Evolutionary conservation across 2,888 invertebrate species (phyloP).

Genomic region (Latrodectus elegans): DNA sequence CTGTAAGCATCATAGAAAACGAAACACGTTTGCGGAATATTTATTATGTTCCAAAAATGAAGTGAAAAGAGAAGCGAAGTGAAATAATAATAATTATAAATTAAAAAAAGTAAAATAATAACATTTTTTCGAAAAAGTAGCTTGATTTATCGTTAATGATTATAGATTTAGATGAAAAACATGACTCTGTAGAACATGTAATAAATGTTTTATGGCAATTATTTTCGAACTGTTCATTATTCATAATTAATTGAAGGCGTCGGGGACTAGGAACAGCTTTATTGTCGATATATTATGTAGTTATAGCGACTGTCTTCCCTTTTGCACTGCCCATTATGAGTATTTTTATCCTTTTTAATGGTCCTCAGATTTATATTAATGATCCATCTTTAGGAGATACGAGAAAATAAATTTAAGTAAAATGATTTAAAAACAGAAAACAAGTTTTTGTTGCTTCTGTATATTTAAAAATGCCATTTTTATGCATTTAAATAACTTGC

Average conservation of each 20-base stretch:
- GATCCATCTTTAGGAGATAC: conserved; percentile 32
- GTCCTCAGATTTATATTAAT: conserved; percentile 55
- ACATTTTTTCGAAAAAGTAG: conserved; percentile 2
- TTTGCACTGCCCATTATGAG: conserved; percentile 37
- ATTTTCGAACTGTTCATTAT: conserved; percentile 62
- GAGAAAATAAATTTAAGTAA: not conserved
- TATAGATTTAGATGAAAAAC: conserved; percentile 68
- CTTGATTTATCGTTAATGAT: conserved; percentile 68
- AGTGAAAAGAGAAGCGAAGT: conserved; percentile 37
- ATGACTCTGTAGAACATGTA: conserved; percentile 51
- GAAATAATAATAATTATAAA: conserved; percentile 31
- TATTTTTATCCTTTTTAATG: conserved; percentile 62
- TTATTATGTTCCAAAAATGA: conserved; percentile 62
- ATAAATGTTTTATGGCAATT: conserved; percentile 67
- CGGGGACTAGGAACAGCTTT: conserved; percentile 65
- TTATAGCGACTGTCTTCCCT: conserved; percentile 36
- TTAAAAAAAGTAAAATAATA: conserved; percentile 8
- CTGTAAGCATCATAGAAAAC: not conserved
- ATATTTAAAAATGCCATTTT: not conserved
- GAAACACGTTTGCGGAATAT: conserved; percentile 60
- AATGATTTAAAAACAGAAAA: not conserved
- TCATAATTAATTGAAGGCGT: conserved; percentile 66
- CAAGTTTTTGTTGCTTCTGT: not conserved
- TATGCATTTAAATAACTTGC: not conserved
- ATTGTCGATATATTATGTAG: conserved; percentile 64